These are phyloP conservation scores for Diceros bicornis DNA, from an alignment of 2,797 vertebrate species.

Conservation along the genomic window DNA sequence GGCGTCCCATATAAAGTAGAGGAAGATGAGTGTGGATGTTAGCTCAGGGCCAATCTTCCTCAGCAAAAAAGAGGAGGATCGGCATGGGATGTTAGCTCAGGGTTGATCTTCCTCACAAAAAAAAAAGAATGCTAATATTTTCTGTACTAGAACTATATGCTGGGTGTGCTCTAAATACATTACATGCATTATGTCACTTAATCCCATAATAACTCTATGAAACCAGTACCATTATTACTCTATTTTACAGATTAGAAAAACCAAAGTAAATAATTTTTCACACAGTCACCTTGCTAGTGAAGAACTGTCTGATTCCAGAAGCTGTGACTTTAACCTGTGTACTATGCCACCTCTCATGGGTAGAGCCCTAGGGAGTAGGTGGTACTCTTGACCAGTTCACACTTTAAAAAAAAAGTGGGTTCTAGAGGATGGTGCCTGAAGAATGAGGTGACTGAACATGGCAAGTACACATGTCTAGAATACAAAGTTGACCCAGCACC, in stretches of 20 bases:
- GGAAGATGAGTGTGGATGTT: no score
- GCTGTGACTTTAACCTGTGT: neutral
- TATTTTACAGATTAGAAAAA: conserved; percentile 56
- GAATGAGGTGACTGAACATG: neutral
- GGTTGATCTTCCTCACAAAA: no score
- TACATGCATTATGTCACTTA: neutral
- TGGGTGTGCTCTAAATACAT: neutral
- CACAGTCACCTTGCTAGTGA: neutral
- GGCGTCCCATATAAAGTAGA: no score
- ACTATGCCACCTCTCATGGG: neutral
- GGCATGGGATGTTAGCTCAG: no score
- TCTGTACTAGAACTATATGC: neutral
- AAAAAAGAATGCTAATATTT: neutral
- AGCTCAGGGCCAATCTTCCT: no score
- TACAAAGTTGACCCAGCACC: neutral
- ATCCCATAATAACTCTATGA: neutral
- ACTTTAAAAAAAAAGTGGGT: neutral
- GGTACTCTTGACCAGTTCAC: neutral
- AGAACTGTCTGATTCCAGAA: conserved; percentile 8
- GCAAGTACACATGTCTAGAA: neutral
- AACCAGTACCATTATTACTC: neutral
- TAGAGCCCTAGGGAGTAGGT: neutral
- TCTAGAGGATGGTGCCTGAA: neutral
- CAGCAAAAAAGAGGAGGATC: no score
- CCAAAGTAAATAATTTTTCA: neutral